A percentile compares a stretch with the other conserved stretches of the same genome.
These are phyloP conservation scores for Tetrao urogallus DNA, from an alignment of 2,113 vertebrate genomes.

Conservation along the genomic window DNA sequence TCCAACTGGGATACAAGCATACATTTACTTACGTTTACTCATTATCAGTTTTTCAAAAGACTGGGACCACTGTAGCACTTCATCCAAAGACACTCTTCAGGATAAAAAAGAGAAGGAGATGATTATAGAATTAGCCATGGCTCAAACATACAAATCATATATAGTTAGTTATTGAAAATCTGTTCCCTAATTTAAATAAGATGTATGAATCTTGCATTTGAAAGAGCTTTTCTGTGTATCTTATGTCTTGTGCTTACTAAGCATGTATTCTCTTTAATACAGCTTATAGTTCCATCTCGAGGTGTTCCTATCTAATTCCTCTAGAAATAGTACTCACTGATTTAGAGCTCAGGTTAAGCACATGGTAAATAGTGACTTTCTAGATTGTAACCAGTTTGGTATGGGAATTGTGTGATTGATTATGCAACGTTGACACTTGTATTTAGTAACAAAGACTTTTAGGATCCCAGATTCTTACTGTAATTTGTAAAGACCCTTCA, in stretches of 20 bases:
- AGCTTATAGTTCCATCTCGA: background rate
- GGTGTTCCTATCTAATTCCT: background rate
- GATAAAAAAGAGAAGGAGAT: background rate
- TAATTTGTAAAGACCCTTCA: background rate
- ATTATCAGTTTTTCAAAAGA: conserved; percentile 73
- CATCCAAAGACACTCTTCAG: conserved; percentile 64
- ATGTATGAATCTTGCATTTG: background rate
- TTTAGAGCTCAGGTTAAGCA: background rate
- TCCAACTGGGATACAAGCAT: background rate
- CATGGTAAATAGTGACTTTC: background rate
- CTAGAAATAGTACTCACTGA: background rate
- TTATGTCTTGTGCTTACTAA: background rate
- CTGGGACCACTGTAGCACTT: conserved; percentile 69
- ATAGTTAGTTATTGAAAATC: background rate
- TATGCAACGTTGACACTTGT: background rate
- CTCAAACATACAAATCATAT: background rate
- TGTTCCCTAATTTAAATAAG: background rate
- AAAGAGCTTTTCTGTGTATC: background rate
- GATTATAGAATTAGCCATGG: background rate
- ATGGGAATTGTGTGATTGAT: background rate
- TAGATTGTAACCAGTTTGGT: background rate
- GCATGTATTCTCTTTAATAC: background rate
- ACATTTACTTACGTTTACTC: conserved; percentile 70
- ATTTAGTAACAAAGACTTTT: background rate
- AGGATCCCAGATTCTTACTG: background rate